These are phyloP conservation scores for Drosophila dunni DNA, from an alignment of 1,140 invertebrate genomes.

Conservation along the genomic window DNA sequence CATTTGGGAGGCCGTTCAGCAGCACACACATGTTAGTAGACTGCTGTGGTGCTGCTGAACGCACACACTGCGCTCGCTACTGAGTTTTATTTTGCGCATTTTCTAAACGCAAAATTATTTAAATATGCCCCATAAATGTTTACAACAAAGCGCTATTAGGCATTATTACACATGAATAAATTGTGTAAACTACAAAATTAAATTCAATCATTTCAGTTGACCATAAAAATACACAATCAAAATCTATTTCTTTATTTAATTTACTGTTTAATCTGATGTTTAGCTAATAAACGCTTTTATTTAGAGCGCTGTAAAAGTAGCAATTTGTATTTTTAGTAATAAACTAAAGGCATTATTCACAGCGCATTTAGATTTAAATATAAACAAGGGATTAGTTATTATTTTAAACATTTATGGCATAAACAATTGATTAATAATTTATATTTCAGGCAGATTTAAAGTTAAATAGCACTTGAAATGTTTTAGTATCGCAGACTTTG, in stretches of 20 bases:
- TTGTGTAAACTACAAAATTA: neutral
- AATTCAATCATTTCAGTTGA: conserved; percentile 1
- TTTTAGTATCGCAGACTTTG: neutral
- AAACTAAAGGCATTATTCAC: no score
- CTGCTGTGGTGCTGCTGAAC: no score
- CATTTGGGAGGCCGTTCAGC: conserved; percentile 2
- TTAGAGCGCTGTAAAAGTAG: neutral
- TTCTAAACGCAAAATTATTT: conserved; percentile 21
- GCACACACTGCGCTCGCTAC: no score
- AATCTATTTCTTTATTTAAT: neutral
- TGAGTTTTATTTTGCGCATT: conserved; percentile 23
- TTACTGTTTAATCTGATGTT: no score
- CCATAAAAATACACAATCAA: no score
- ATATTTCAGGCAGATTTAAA: no score
- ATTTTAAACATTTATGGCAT: no score
- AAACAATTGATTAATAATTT: no score
- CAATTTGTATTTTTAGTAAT: no score
- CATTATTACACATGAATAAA: neutral
- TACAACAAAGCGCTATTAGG: neutral
- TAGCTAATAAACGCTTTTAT: neutral
- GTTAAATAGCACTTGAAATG: neutral
- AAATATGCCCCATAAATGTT: conserved; percentile 3
- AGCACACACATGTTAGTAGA: conserved; percentile 8
- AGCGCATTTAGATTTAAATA: no score
- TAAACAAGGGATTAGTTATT: no score